phyloP scores from a whole-genome alignment of 1,140 invertebrate species.

The Drosophila orena region DNA sequence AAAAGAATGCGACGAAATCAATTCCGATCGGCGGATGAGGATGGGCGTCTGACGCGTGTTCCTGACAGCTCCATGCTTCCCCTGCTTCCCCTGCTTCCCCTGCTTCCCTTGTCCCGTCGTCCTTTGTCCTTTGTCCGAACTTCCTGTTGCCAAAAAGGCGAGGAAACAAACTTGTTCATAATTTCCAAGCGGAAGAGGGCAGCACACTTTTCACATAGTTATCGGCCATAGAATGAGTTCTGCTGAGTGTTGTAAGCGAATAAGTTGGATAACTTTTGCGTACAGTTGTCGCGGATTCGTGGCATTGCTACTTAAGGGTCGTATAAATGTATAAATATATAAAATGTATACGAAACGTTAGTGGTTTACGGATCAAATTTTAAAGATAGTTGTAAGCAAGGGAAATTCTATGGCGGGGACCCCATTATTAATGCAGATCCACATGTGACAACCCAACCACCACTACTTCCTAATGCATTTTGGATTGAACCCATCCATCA shows the following conservation, averaged over 20 bases:
- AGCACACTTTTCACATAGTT: conserved; percentile 13
- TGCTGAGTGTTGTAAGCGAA: conserved; percentile 24
- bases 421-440: neutral
- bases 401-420: too few relatives aligned
- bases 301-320: neutral
- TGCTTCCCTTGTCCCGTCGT: conserved; percentile 28
- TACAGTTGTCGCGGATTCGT: conserved; percentile 9
- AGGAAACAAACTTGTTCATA: conserved; percentile 49
- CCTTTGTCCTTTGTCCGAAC: neutral
- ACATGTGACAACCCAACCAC: neutral
- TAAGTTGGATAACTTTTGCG: conserved; percentile 20
- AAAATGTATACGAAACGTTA: too few relatives aligned
- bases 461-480: neutral
- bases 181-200: conserved; percentile 12
- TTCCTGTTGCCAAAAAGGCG: conserved; percentile 33
- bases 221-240: neutral
- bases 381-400: too few relatives aligned
- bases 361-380: too few relatives aligned
- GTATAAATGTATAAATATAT: too few relatives aligned
- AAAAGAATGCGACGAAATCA: conserved; percentile 70
- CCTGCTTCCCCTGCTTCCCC: conserved; percentile 35
- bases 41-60: conserved; percentile 65
- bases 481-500: conserved; percentile 26
- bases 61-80: conserved; percentile 63
- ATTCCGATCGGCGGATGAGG: conserved; percentile 32